Conservation (phyloP, 2,888 invertebrate species). For the Rosalia funebris region DNA sequence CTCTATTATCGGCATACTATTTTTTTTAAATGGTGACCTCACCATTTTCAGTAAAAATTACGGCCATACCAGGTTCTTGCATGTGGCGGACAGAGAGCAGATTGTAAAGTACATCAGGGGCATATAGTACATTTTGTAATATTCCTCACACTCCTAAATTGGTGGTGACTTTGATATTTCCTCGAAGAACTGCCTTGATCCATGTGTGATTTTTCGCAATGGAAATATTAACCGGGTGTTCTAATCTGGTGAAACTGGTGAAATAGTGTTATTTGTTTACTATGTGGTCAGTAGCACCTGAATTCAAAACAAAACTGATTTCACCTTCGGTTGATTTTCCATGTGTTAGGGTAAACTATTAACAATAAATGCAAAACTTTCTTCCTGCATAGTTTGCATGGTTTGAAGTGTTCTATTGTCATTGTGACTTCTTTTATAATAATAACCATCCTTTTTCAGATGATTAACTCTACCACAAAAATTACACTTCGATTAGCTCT, state of each 20-base stretch:
- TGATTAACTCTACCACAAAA: constrained; percentile 21
- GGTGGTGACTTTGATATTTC: constrained; percentile 37
- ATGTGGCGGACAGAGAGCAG: constrained; percentile 32
- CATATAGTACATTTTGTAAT: constrained; percentile 48
- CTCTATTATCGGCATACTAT: constrained; percentile 20
- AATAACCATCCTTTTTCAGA: constrained; percentile 17
- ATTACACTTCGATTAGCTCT: background rate
- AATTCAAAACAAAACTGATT: constrained; percentile 31
- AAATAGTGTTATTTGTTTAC: constrained; percentile 31
- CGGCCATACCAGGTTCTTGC: constrained; percentile 33
- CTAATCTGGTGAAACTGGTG: constrained; percentile 45
- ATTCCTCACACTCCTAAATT: no score
- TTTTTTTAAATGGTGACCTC: constrained; percentile 23
- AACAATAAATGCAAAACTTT: constrained; percentile 20
- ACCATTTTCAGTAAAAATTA: constrained; percentile 29
- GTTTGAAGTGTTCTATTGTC: constrained; percentile 1
- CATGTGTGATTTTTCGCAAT: constrained; percentile 19
- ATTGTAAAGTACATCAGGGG: constrained; percentile 52
- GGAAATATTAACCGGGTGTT: constrained; percentile 22
- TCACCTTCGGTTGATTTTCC: background rate
- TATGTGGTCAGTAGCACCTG: constrained; percentile 43
- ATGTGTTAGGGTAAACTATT: background rate
- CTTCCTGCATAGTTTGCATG: background rate
- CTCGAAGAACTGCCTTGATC: constrained; percentile 37
- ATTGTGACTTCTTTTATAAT: constrained; percentile 10